These are phyloP conservation scores for Phenacoccus solenopsis DNA, from an alignment of 1,140 invertebrate species.

Conservation along the genomic window DNA sequence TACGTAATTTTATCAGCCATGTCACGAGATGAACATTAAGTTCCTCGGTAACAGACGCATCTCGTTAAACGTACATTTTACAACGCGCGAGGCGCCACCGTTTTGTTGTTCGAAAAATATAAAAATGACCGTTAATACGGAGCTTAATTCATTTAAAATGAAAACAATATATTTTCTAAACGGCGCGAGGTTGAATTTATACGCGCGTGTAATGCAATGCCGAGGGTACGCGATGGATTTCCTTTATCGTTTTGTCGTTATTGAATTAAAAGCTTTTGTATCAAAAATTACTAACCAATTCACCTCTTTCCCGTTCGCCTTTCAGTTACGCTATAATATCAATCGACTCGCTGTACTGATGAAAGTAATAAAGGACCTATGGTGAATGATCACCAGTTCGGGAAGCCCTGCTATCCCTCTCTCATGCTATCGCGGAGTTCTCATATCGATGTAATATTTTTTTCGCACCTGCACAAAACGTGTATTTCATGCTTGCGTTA, in stretches of 20 bases:
- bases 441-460: too few relatives aligned
- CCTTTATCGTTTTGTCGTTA: background rate
- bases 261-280: background rate
- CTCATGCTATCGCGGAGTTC: too few relatives aligned
- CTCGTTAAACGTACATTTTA: background rate
- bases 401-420: too few relatives aligned
- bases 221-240: background rate
- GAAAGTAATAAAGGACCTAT: too few relatives aligned
- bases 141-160: constrained; percentile 3
- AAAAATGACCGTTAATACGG: background rate
- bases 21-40: constrained; percentile 1
- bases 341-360: too few relatives aligned
- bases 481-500: too few relatives aligned
- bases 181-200: background rate
- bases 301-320: too few relatives aligned
- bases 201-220: background rate
- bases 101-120: background rate
- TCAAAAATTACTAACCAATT: background rate
- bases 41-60: background rate
- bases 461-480: too few relatives aligned
- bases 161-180: background rate
- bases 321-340: too few relatives aligned
- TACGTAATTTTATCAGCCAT: constrained; percentile 2
- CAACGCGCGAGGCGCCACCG: background rate
- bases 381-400: too few relatives aligned